Percentiles rank a stretch among this genome's conserved stretches.
These are phyloP conservation scores for Monarcha castaneiventris DNA, from an alignment of 2,113 vertebrate species.

Conservation along the genomic window DNA sequence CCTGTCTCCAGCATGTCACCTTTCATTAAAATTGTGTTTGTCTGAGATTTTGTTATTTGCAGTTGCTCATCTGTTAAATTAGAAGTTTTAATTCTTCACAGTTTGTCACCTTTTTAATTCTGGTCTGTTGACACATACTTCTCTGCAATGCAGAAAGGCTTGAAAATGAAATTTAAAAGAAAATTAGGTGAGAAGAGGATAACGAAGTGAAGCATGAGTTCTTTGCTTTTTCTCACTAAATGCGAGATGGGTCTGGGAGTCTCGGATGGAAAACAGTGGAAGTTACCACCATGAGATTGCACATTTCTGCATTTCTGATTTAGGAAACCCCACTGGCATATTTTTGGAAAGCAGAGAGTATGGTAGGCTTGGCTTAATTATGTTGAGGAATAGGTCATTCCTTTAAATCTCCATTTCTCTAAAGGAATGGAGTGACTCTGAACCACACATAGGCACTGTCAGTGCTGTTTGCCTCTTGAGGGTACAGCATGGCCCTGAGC, in stretches of 20 bases:
- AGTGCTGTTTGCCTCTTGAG: neutral
- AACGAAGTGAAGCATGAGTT: neutral
- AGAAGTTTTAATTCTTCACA: conserved; percentile 78
- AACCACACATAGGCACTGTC: neutral
- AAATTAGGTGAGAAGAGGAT: conserved; percentile 44
- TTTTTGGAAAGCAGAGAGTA: neutral
- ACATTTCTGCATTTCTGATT: neutral
- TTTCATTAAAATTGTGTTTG: conserved; percentile 76
- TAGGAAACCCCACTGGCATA: neutral
- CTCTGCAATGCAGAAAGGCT: conserved; percentile 42
- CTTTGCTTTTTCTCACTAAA: neutral
- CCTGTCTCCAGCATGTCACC: conserved; percentile 67
- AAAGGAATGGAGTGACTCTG: neutral
- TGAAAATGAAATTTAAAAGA: conserved; percentile 67
- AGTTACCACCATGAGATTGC: neutral
- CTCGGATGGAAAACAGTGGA: neutral
- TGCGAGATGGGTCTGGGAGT: neutral
- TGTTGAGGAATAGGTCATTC: neutral
- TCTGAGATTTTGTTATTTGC: conserved; percentile 75
- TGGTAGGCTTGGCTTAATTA: neutral
- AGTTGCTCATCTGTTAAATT: conserved; percentile 78
- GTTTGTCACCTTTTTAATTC: conserved; percentile 76
- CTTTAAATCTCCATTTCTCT: neutral
- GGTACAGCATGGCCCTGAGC: neutral
- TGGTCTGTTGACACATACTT: conserved; percentile 62